phyloP scores from a whole-genome alignment of 2,888 invertebrate genomes.

The Drosophila anomelani region DNA sequence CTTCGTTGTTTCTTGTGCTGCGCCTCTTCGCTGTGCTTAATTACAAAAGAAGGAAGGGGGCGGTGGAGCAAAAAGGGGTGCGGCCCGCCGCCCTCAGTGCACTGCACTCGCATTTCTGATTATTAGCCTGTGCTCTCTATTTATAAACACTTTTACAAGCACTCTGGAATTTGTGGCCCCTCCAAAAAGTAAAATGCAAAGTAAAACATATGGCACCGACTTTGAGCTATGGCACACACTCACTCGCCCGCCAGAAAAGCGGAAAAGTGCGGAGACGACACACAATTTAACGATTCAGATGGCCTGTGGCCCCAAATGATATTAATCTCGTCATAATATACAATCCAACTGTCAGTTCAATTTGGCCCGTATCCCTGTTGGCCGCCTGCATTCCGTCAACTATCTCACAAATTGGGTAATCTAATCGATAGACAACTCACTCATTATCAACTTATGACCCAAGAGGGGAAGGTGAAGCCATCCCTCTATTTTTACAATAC shows the following conservation, averaged over 20 bases:
- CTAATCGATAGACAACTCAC: constrained; percentile 56
- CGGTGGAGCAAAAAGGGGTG: constrained; percentile 1
- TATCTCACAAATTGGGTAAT: constrained; percentile 58
- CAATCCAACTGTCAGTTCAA: constrained; percentile 48
- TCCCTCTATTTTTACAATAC: not conserved
- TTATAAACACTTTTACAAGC: constrained; percentile 69
- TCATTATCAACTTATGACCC: constrained; percentile 54
- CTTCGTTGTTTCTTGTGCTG: constrained; percentile 1
- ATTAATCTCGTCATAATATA: constrained; percentile 67
- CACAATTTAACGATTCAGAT: constrained; percentile 17
- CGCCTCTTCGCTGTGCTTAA: constrained; percentile 49
- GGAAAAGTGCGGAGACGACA: constrained; percentile 17
- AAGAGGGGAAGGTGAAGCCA: not conserved
- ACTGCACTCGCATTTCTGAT: constrained; percentile 53
- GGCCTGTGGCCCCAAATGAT: constrained; percentile 43
- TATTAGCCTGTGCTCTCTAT: constrained; percentile 65
- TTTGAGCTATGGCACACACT: constrained; percentile 38
- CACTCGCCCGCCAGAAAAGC: constrained; percentile 4
- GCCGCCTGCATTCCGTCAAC: constrained; percentile 13
- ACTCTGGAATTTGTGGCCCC: constrained; percentile 56
- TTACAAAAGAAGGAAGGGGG: constrained; percentile 30
- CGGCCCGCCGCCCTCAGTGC: constrained; percentile 54
- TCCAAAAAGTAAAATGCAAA: constrained; percentile 20
- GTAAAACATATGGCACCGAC: constrained; percentile 61
- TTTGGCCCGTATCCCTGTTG: constrained; percentile 18